Base-by-base conservation (phyloP, 2,888 invertebrate genomes). In the Poecilus cupreus region DNA sequence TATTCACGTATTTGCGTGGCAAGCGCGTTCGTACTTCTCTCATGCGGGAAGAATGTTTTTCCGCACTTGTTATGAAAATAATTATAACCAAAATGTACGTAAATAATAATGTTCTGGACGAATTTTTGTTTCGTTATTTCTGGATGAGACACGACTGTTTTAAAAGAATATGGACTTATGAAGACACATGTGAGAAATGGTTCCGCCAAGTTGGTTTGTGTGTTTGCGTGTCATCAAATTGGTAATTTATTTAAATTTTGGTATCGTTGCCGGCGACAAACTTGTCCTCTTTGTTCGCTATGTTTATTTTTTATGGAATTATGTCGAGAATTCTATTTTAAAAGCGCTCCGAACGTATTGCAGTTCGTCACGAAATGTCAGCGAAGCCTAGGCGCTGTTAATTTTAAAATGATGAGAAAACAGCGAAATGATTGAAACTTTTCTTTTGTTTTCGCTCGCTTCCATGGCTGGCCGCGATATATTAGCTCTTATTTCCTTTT, bases 321-420 rank as follows among this genome's bases (percentile, higher is more conserved):
- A 68, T 68, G 64, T 37, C 16, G 72, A 72, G 26, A 72, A 72
- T 72, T 72, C 72, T 72, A 72, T 72, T 72, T 72, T 72, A 72
- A 72, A 72, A 72, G 37, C 72, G 13, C 22, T 72, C 49, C 46
- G 72, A 72, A 43, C 72, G 46, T 72, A 72, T 72, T 72, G 72
- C 72, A 72, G 46, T 24, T 43, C 49, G 49, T 46, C 72, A 72
- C 72, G 72, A 72, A 72, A 72, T 72, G 72, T 72, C 72, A 46
- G 72, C 43, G n/a, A 46, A 46, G 46, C 24, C 43, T 24, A 22
- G 26, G 24, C 26, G 18, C 46, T 72, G 72, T 72, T 72, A 72
- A 72, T 72, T 72, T 72, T 72, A 72, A 72, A 72, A 72, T 72
- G 72, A 72, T 49, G 22, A 72, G 46, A 72, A 46, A 72, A 72